phyloP scores from a whole-genome alignment of 2,888 invertebrate species.

The Pheosia tremula region DNA sequence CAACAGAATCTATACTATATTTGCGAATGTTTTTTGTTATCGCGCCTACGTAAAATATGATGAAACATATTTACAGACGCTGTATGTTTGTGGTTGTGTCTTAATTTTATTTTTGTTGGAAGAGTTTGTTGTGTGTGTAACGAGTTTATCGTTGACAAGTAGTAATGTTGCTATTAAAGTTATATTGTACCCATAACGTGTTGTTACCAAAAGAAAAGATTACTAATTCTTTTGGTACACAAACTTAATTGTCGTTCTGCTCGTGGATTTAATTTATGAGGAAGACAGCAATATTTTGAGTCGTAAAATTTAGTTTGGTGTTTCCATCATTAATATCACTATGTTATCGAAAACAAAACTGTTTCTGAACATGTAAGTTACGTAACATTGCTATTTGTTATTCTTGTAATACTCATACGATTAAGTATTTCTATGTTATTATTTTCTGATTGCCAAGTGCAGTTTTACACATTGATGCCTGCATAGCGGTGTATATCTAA shows the following conservation, averaged over 20 bases:
- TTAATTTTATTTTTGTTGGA: slow-evolving; percentile 20
- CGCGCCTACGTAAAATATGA: slow-evolving; percentile 3
- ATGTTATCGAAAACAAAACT: too few species aligned
- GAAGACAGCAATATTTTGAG: too few species aligned
- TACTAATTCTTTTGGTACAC: too few species aligned
- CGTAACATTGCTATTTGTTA: too few species aligned
- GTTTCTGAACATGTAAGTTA: too few species aligned
- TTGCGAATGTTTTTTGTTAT: not conserved
- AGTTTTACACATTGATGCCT: not conserved
- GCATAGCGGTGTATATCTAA: not conserved
- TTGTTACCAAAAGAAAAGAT: not conserved
- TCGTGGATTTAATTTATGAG: too few species aligned
- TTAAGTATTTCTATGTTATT: too few species aligned
- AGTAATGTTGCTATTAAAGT: not conserved
- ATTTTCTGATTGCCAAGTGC: not conserved
- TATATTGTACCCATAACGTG: not conserved
- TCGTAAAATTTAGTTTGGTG: too few species aligned
- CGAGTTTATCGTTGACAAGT: slow-evolving; percentile 15
- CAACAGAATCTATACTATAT: slow-evolving; percentile 8
- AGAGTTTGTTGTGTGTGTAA: slow-evolving; percentile 18
- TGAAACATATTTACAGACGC: slow-evolving; percentile 9
- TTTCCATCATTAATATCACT: too few species aligned
- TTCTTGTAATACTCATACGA: too few species aligned
- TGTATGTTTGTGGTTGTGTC: slow-evolving; percentile 17
- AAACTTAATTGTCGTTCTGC: too few species aligned